Percentiles rank a stretch among this genome's conserved stretches.
Conservation (phyloP, 2,113 vertebrate genomes). For the Panthera tigris region DNA sequence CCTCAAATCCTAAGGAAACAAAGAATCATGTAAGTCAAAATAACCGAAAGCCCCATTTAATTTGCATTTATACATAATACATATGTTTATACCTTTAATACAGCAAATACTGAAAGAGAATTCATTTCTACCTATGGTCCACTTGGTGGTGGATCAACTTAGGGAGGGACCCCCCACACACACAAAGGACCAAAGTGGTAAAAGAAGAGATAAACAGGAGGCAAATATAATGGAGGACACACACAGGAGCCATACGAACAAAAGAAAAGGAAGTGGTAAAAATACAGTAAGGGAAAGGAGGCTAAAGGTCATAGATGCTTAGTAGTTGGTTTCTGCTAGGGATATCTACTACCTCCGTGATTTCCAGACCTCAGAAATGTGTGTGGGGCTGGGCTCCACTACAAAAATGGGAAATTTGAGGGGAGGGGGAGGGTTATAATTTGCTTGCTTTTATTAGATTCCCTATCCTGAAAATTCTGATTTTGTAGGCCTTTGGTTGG, state of each 20-base stretch:
- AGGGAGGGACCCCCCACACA: not conserved
- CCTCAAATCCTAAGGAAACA: slow-evolving; percentile 37
- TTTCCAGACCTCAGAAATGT: not conserved
- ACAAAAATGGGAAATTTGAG: not conserved
- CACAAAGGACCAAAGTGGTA: not conserved
- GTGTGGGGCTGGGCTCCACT: not conserved
- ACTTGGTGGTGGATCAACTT: not conserved
- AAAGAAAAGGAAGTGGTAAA: not conserved
- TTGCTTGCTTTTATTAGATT: not conserved
- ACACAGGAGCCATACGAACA: not conserved
- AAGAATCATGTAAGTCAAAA: not conserved
- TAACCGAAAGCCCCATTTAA: not conserved
- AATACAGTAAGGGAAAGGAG: not conserved
- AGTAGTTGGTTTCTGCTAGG: not conserved
- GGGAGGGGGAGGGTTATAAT: not conserved
- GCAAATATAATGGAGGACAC: not conserved
- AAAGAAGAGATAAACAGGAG: not conserved
- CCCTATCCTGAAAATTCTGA: not conserved
- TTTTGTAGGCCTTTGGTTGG: not conserved
- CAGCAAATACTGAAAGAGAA: not conserved
- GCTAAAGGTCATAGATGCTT: not conserved
- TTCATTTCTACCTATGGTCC: not conserved
- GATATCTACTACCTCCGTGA: not conserved
- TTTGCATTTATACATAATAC: not conserved
- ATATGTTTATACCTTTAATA: not conserved